Base-by-base conservation (phyloP, 2,797 vertebrate genomes). In the Danionella dracula region DNA sequence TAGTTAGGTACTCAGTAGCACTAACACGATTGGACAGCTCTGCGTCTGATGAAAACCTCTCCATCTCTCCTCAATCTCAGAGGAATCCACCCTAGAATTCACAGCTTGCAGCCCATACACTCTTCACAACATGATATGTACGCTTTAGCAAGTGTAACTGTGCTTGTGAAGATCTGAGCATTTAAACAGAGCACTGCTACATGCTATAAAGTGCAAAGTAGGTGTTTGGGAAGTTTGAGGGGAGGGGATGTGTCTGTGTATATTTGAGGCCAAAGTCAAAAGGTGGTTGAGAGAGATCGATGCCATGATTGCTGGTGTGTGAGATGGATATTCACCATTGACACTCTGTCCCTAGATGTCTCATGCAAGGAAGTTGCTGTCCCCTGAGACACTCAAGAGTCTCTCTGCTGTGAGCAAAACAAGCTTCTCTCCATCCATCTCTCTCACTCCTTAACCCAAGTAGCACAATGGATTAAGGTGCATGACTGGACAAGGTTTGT, bases 11-110 rank as follows among this genome's bases (percentile, higher is more conserved):
- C 73, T 79, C 66, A 37, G 76, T 79, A 71, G 72, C 44, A 68
- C 81, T 86, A 88, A 89, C 79, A 71, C 67, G 75, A 85, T 81
- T 81, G 37, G 87, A 88, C 87, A 89, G 85, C 83, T 82, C 71
- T 55, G 42, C 63, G 67, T 75, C 76, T 73, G 74, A 73, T 76
- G 19, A 60, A 45, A 53, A 76, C 82, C 80, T 79, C 79, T 76
- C 76, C 59, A 67, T 48, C 19, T 71, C 81, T 73, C 71, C 68
- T 66, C 58, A 16, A 74, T 84, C 75, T 86, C 78, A 21, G 15
- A 60, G 69, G 55, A 71, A 31, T 46, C 51, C 40, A 29, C 44
- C 42, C 19, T 40, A 32, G 54, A 66, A 58, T 34, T 34, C 42
- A 56, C 66, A 66, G 38, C 10, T 38, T 51, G 20, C 58, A 27